Evolutionary conservation across 2,888 invertebrate genomes (phyloP), one percentile per base, ranked within the genome.

Genomic region (Drosophila seclusa): DNA sequence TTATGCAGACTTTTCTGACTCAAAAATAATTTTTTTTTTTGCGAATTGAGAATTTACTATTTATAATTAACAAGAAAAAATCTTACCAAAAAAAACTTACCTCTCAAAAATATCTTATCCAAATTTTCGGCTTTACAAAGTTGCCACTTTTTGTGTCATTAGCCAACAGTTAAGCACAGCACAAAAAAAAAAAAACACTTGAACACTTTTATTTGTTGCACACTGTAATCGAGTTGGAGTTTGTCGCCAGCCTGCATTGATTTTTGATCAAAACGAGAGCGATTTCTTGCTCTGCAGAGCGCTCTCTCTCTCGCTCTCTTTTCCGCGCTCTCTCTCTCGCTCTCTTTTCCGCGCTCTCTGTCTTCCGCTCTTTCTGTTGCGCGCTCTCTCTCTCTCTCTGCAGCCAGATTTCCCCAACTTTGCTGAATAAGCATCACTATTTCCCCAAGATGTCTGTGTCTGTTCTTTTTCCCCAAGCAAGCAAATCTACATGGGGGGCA

Each of bases 381-480:
- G 29, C 16, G 2, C 54, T 52, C 49, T 40, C 24, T 32, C 32
- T 42, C 6, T 45, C 81, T 60, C 70, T 85, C 65, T 87, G 89
- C 87, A 83, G 69, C 38, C 32, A 50, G 11, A 73, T 74, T 84
- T 84, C 84, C 84, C 84, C 84, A 87, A 67, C 76, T 73, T 75
- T 78, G 83, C 83, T 83, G 83, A 89, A 82, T 89, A 53, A 75
- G 62, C 57, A 29, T 49, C 29, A 49, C 24, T n/a, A 66, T 69
- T 83, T 79, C 88, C 86, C 83, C 90, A 59, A 36, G 27, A 11
- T 42, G 27, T 34, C 16, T 24, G 24, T 53, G 29, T 31, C 13
- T 53, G 54, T 18, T 45, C 8, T 18, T 2, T 63, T 69, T 36
- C 80, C 81, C 79, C 79, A 69, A 27, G 36, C 42, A 29, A 4